Conservation (phyloP, 1,140 invertebrate species). For the Oppia nitens region DNA sequence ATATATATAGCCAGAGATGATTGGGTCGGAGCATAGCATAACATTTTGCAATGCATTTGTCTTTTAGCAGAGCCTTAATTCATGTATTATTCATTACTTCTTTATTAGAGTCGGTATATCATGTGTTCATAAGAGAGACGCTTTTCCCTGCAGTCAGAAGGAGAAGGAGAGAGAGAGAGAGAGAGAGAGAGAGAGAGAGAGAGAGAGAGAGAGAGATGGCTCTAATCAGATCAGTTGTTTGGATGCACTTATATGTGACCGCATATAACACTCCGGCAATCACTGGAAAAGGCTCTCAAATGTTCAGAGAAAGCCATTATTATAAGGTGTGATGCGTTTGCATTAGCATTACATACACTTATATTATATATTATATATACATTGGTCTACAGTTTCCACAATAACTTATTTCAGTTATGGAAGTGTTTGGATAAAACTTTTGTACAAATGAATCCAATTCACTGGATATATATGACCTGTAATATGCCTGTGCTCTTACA, state of each 20-base stretch:
- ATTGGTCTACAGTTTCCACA: too few relatives aligned
- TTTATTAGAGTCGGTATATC: background rate
- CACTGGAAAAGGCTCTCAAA: background rate
- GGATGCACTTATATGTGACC: background rate
- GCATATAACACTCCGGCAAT: background rate
- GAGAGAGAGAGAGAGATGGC: background rate
- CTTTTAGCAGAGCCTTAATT: background rate
- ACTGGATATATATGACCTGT: too few relatives aligned
- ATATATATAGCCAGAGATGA: too few relatives aligned
- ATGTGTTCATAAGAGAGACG: background rate
- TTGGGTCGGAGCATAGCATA: background rate
- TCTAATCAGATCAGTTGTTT: background rate
- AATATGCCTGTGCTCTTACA: too few relatives aligned
- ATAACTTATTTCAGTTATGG: too few relatives aligned
- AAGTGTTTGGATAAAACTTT: too few relatives aligned
- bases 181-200: conserved; percentile 4
- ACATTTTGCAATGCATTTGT: background rate
- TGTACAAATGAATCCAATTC: too few relatives aligned
- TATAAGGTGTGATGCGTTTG: background rate
- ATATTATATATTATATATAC: too few relatives aligned
- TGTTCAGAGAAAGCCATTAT: background rate
- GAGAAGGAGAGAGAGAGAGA: conserved; percentile 5
- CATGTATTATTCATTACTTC: background rate
- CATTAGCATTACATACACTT: background rate
- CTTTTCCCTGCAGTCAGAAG: conserved; percentile 2